Evolutionary conservation across 2,113 vertebrate genomes (phyloP).

Genomic region (Lonchura striata): DNA sequence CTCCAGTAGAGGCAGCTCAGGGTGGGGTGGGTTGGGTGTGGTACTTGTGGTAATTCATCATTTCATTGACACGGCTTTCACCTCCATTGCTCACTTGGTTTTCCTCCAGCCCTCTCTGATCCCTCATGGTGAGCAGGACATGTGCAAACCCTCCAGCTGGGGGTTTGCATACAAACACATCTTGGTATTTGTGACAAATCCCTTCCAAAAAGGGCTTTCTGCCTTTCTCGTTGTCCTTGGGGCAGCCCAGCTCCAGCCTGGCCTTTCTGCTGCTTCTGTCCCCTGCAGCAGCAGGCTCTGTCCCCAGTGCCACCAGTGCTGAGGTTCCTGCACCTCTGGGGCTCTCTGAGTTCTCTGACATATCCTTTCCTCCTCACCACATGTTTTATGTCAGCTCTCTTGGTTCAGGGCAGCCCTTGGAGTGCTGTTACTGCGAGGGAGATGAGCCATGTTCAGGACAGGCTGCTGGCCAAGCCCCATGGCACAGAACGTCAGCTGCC

Average conservation of each 20-base stretch:
- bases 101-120: background rate
- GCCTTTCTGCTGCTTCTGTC: background rate
- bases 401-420: background rate
- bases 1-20: background rate
- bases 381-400: background rate
- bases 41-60: constrained; percentile 22
- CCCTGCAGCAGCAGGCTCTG: background rate
- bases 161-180: background rate
- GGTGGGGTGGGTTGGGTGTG: background rate
- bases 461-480: background rate
- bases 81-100: background rate
- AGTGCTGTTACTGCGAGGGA: fast-evolving
- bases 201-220: background rate
- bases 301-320: background rate
- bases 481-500: background rate
- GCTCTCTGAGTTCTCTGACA: background rate
- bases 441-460: fast-evolving
- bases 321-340: background rate
- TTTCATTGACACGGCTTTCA: background rate
- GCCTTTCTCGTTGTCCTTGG: background rate
- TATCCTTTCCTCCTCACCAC: background rate
- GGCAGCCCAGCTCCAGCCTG: background rate
- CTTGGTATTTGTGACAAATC: background rate
- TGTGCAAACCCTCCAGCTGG: fast-evolving
- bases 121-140: fast-evolving